Evolutionary conservation across 2,797 vertebrate genomes (phyloP).

Genomic region (Pipistrellus kuhlii): DNA sequence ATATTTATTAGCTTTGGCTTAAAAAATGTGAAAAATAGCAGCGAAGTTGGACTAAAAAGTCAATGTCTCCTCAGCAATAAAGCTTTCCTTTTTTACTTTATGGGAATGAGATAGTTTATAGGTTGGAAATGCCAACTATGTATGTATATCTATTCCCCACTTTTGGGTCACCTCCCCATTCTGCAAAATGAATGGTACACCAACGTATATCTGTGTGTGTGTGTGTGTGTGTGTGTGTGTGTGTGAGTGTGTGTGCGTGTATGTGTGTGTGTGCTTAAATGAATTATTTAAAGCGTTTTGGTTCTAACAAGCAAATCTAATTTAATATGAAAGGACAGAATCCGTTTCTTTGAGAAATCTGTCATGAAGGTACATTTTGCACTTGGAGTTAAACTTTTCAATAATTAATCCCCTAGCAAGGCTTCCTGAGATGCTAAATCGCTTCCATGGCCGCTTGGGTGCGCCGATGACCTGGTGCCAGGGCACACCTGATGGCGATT

Average conservation of each 20-base stretch:
- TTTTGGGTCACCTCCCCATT: not conserved
- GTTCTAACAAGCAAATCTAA: slow-evolving; percentile 24
- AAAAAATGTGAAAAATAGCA: not conserved
- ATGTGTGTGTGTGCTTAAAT: not conserved
- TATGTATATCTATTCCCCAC: not conserved
- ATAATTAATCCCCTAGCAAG: slow-evolving; percentile 78
- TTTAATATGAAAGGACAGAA: slow-evolving; percentile 49
- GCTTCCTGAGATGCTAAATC: slow-evolving; percentile 77
- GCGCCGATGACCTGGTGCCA: slow-evolving; percentile 71
- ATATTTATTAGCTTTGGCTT: not conserved
- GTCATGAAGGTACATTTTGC: slow-evolving; percentile 54
- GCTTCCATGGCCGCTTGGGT: slow-evolving; percentile 71
- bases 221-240: not conserved
- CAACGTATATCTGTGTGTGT: not conserved
- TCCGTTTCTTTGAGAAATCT: slow-evolving; percentile 68
- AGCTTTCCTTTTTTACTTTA: not conserved
- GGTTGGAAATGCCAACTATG: slow-evolving; percentile 41
- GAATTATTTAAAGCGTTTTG: not conserved
- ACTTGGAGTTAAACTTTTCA: slow-evolving; percentile 79
- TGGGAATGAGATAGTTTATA: not conserved
- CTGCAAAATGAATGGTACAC: not conserved
- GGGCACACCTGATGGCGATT: slow-evolving; percentile 77
- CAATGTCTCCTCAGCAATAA: slow-evolving; percentile 17
- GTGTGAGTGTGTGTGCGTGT: not conserved
- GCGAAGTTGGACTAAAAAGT: not conserved